Conservation (phyloP, 2,797 vertebrate species). For the Uromys caudimaculatus region DNA sequence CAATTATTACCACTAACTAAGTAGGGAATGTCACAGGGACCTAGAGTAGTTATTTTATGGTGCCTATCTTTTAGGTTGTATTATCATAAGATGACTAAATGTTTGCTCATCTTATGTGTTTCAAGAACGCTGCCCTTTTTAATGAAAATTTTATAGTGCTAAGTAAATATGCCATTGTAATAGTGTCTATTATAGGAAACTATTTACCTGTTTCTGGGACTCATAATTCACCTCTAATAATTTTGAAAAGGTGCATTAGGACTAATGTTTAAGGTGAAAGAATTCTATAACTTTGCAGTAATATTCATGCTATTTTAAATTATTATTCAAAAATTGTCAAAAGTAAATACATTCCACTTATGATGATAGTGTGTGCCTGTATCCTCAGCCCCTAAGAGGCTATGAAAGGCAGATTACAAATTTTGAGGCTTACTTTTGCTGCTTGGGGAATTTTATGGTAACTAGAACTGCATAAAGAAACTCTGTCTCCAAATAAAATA, state of each 20-base stretch:
- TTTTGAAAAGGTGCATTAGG: not conserved
- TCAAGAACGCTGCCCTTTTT: not conserved
- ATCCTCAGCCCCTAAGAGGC: too few species aligned
- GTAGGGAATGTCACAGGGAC: not conserved
- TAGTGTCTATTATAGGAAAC: not conserved
- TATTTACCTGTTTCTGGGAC: not conserved
- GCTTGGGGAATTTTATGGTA: not conserved
- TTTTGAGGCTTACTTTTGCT: not conserved
- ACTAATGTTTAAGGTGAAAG: not conserved
- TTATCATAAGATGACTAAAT: not conserved
- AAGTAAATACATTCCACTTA: not conserved
- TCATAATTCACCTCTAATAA: not conserved
- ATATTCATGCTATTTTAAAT: not conserved
- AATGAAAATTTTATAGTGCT: not conserved
- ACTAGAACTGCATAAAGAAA: not conserved
- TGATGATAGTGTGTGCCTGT: not conserved
- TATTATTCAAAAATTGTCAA: not conserved
- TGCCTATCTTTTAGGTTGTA: not conserved
- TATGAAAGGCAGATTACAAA: not conserved
- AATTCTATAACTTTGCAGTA: not conserved
- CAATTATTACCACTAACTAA: not conserved
- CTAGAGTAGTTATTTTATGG: not conserved
- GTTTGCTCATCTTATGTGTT: not conserved
- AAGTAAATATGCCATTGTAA: not conserved
- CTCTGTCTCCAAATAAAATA: too few species aligned